phyloP scores from a whole-genome alignment of 1,140 invertebrate genomes.

The Catajapyx aquilonaris region DNA sequence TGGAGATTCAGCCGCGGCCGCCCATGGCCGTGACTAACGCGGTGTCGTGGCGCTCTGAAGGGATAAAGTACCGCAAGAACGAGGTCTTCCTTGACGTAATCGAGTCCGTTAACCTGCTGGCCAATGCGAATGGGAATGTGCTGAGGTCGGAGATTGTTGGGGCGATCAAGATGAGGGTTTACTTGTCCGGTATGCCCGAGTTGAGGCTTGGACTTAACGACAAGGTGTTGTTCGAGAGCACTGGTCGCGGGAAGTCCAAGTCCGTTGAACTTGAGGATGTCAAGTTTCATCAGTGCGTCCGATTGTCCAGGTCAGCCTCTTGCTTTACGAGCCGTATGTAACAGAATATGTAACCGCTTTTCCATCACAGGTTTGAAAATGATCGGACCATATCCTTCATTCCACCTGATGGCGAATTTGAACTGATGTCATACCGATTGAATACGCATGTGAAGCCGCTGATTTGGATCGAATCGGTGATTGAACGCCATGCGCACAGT shows the following conservation, averaged over 20 bases:
- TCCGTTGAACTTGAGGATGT: constrained; percentile 98
- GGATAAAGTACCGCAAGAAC: constrained; percentile 98
- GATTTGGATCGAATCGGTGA: constrained; percentile 99
- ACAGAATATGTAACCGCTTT: no score
- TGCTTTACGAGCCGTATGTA: no score
- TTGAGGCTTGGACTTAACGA: constrained; percentile 94
- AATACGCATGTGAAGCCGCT: constrained; percentile 95
- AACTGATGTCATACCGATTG: constrained; percentile 97
- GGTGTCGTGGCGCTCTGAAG: constrained; percentile 97
- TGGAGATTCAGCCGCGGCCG: constrained; percentile 88
- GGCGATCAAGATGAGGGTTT: constrained; percentile 97
- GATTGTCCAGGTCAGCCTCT: constrained; percentile 45
- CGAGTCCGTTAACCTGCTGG: constrained; percentile 93
- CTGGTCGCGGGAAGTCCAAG: constrained; percentile 92
- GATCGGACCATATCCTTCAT: constrained; percentile 98
- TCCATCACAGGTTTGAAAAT: constrained; percentile 65
- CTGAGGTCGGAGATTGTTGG: constrained; percentile 96
- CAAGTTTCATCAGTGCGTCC: constrained; percentile 98
- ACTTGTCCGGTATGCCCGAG: constrained; percentile 99
- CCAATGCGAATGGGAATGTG: constrained; percentile 96
- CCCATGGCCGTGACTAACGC: constrained; percentile 99
- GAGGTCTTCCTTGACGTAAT: constrained; percentile 99
- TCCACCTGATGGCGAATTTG: constrained; percentile 98
- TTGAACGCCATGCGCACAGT: constrained; percentile 94
- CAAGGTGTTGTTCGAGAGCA: constrained; percentile 96